These are phyloP conservation scores for Drosophila paranaensis DNA, from an alignment of 2,888 invertebrate genomes.

Conservation along the genomic window DNA sequence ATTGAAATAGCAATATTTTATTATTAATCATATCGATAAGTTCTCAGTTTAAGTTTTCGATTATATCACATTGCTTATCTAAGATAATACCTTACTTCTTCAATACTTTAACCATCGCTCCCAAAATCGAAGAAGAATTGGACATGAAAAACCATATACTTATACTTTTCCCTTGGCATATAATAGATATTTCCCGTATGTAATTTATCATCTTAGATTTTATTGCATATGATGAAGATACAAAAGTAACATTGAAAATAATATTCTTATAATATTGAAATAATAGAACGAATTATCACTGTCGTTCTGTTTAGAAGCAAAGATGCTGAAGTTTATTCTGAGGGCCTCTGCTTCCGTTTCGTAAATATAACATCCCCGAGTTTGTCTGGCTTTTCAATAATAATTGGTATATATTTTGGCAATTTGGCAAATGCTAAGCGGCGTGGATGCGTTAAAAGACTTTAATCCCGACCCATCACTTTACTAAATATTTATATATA, in stretches of 20 bases:
- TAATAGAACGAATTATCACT: background rate
- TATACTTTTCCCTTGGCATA: too few species aligned
- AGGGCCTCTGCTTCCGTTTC: background rate
- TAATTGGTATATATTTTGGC: background rate
- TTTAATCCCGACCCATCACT: background rate
- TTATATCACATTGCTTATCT: background rate
- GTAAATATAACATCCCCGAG: background rate
- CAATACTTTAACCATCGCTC: background rate
- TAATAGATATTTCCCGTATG: too few species aligned
- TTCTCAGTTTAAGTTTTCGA: too few species aligned
- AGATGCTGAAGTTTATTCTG: background rate
- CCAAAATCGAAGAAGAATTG: background rate
- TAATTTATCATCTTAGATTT: too few species aligned
- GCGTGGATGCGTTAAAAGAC: slow-evolving; percentile 3
- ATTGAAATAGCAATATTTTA: background rate
- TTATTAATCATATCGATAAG: background rate
- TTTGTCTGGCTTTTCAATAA: background rate
- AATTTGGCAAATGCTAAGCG: slow-evolving; percentile 5
- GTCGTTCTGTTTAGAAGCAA: background rate
- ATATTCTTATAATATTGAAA: too few species aligned
- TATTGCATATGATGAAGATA: too few species aligned
- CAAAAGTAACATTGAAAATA: too few species aligned
- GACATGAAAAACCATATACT: background rate
- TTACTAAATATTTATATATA: background rate
- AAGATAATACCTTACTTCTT: background rate